Evolutionary conservation across 2,113 vertebrate species (phyloP).

Genomic region (Tinamus guttatus): DNA sequence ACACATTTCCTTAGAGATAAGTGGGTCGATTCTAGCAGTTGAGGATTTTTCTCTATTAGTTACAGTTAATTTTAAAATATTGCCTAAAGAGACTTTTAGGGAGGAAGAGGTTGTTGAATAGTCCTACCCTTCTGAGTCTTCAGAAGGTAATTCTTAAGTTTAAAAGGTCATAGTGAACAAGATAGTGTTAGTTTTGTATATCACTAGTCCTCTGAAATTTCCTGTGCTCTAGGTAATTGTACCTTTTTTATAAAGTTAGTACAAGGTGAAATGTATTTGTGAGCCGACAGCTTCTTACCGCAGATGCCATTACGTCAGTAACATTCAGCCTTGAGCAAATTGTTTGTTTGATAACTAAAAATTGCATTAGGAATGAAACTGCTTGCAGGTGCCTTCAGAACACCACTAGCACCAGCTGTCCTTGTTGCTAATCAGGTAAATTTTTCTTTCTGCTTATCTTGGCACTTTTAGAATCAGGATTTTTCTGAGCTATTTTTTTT

Average conservation of each 20-base stretch:
- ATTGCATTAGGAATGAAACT: neutral
- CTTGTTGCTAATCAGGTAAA: neutral
- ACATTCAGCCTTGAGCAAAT: neutral
- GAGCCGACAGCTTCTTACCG: neutral
- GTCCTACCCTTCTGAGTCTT: neutral
- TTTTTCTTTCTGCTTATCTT: neutral
- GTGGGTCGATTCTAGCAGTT: neutral
- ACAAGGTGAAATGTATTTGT: neutral
- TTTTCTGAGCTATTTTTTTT: neutral
- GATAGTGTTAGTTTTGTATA: neutral
- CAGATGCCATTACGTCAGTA: neutral
- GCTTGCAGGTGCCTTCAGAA: neutral
- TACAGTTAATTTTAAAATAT: neutral
- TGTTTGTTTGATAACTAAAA: neutral
- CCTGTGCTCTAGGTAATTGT: neutral
- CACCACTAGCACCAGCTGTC: neutral
- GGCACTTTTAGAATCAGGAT: neutral
- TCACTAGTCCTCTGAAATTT: neutral
- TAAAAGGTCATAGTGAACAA: neutral
- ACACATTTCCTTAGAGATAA: neutral
- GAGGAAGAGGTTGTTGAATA: neutral
- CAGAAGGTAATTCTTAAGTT: neutral
- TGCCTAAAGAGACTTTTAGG: neutral
- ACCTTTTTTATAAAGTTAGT: neutral
- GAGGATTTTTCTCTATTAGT: neutral